Base-by-base conservation (phyloP, 2,888 invertebrate species). In the Thumatha senex region DNA sequence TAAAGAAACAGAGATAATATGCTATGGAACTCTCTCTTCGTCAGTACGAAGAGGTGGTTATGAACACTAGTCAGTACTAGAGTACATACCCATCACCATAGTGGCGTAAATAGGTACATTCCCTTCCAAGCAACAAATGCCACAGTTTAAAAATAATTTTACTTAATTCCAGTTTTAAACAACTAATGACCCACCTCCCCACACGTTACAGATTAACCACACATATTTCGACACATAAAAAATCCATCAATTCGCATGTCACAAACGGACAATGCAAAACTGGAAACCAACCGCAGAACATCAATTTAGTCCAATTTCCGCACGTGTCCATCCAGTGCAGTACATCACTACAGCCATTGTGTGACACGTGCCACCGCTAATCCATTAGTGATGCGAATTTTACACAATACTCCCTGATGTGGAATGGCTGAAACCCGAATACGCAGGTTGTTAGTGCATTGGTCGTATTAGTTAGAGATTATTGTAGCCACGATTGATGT, bases 331-430 rank as follows among this genome's bases (percentile, higher is more conserved):
- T 74, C 75, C 58, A 73, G 73, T 54, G 41, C 58, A 66, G 51
- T 58, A 55, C 54, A 61, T 68, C 60, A 66, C 54, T 52, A 54
- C 48, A 54, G 63, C 67, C 59, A 67, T 73, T 70, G 74, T 72
- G 54, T 52, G 54, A 48, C 41, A 48, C 63, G 71, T 40, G 67
- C 73, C 72, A 76, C 83, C 76, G 70, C 84, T 85, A 88, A 89
- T 89, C 89, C 87, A 89, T 89, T 89, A 88, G 82, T 66, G 74
- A 79, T 79, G 76, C 72, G 78, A 84, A 82, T 84, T 82, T 83
- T 79, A 72, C 75, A 88, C 86, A 85, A 88, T 86, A 65, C 67
- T 62, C 61, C 48, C 51, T 75, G 75, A 73, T 72, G 78, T 57
- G 62, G 57, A 39, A 40, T 31, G 49, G 46, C 67, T 53, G 67